Percentiles rank a stretch among this genome's conserved stretches.
Conservation (phyloP, 1,140 invertebrate genomes). For the Subanguina moxae region DNA sequence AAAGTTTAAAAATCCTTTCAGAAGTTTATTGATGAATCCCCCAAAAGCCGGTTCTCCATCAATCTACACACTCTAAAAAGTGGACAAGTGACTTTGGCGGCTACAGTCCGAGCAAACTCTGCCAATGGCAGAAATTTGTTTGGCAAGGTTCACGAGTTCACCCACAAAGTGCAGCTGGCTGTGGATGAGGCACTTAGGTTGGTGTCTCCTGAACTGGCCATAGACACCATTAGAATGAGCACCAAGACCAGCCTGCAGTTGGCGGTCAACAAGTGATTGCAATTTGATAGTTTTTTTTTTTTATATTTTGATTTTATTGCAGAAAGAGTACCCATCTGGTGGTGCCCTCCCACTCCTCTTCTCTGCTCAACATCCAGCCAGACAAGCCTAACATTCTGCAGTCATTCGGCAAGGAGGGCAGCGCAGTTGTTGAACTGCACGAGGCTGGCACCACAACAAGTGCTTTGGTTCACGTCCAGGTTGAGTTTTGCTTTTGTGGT, state of each 20-base stretch:
- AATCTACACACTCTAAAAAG: not conserved
- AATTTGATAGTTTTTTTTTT: not conserved
- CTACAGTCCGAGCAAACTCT: not conserved
- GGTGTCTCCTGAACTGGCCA: not conserved
- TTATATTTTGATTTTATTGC: not conserved
- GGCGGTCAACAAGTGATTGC: constrained; percentile 4
- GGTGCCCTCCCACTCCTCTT: constrained; percentile 1
- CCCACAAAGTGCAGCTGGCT: not conserved
- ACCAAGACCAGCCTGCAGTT: not conserved
- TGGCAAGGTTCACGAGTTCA: not conserved
- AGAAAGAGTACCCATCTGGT: not conserved
- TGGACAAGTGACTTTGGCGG: constrained; percentile 1
- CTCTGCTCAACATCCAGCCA: not conserved
- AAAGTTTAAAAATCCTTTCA: not conserved
- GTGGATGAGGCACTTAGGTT: constrained; percentile 1
- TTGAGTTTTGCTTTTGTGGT: not conserved
- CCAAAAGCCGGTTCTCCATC: constrained; percentile 5
- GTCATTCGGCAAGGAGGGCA: constrained; percentile 4
- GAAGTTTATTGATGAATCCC: constrained; percentile 7
- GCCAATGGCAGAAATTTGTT: not conserved
- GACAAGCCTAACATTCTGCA: constrained; percentile 1
- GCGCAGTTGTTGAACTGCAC: not conserved
- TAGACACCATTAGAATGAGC: not conserved
- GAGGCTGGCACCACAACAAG: not conserved
- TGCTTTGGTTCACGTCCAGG: not conserved